Evolutionary conservation across 2,888 invertebrate genomes (phyloP), one percentile per base, ranked within the genome.

Genomic region (Calameuta idolon): DNA sequence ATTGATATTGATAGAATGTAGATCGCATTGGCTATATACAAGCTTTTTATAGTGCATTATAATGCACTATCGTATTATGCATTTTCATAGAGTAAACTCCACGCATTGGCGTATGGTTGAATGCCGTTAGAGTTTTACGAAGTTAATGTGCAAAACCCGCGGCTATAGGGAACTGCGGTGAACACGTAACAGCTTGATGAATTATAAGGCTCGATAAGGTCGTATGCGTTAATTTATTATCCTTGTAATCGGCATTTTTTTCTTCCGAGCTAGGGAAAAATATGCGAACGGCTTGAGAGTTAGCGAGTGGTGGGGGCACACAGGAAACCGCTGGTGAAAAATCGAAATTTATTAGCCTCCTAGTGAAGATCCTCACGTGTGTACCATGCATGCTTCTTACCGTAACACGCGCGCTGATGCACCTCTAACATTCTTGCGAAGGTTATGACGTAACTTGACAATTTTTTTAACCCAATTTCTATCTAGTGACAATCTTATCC

Each of bases 171-270:
- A 69, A 81, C 79, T 77, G 78, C 79, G 79, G 79, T 77, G 83
- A 80, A 82, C 87, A 88, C 86, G 88, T 89, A 88, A 85, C 83
- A 81, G 81, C 84, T 85, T 90, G 90, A 90, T 90, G 90, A 90
- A 90, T 90, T 90, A 90, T 90, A 89, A 86, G 86, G 84, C 86
- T 87, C 89, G 90, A 90, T 90, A 90, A 90, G 90, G 87, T 90
- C 89, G 88, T 88, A 86, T 81, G 86, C 87, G 88, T 87, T 89
- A 89, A 90, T 90, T 90, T 89, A 90, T 90, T 89, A 90, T 89
- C 86, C 88, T 81, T 84, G 88, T 90, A 88, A 89, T 89, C 86
- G 84, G 80, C 79, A 75, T 82, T 83, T 82, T 55, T 55, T 55
- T 55, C 55, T 55, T 15, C 5, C 55, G 55, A 55, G 55, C 23